Conservation (phyloP, 2,888 invertebrate genomes). For the Pammene fasciana region DNA sequence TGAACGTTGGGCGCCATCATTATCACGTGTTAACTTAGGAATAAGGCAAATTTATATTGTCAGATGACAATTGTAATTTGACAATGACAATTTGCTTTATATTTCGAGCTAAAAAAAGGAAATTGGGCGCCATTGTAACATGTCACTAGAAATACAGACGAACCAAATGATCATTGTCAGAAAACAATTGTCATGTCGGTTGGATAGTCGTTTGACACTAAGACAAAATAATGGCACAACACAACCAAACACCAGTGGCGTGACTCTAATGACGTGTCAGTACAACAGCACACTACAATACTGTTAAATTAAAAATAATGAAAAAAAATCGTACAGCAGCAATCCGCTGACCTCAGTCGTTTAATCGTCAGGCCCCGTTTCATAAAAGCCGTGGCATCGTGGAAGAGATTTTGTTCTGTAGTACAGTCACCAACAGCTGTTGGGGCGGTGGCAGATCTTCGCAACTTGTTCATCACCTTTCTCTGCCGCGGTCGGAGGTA, state of each 20-base stretch:
- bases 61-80: background rate
- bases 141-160: background rate
- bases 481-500: conserved; percentile 74
- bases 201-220: background rate
- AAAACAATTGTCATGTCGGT: background rate
- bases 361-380: conserved; percentile 81
- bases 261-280: conserved; percentile 72
- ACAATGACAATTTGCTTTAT: no score
- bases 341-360: conserved; percentile 82
- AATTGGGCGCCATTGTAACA: background rate
- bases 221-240: conserved; percentile 47
- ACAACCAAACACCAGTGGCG: conserved; percentile 56
- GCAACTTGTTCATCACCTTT: conserved; percentile 64
- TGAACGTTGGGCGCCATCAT: background rate
- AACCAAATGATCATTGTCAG: background rate
- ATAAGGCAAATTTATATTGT: background rate
- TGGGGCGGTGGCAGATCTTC: conserved; percentile 76
- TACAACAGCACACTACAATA: conserved; percentile 74
- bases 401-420: conserved; percentile 74
- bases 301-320: conserved; percentile 60
- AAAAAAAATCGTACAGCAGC: conserved; percentile 73
- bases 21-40: background rate
- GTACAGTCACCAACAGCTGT: conserved; percentile 67
- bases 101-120: no score
- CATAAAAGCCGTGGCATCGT: conserved; percentile 79